Conservation (phyloP, 1,140 invertebrate species). For the Neodiprion fabricii region DNA sequence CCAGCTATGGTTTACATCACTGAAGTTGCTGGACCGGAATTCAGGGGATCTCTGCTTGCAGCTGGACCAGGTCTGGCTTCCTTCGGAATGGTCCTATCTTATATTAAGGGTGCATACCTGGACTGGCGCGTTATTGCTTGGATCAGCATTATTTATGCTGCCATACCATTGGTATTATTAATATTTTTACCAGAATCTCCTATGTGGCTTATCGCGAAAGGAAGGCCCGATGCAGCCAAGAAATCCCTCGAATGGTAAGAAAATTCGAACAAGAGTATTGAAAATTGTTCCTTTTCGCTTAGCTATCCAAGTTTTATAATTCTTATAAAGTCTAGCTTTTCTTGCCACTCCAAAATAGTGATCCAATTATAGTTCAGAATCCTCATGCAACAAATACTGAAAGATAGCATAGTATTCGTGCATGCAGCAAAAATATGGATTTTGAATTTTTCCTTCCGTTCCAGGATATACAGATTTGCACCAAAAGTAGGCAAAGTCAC, state of each 20-base stretch:
- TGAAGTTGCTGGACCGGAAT: constrained; percentile 66
- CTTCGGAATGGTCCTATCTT: constrained; percentile 65
- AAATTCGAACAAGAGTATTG: neutral
- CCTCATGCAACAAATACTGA: no score
- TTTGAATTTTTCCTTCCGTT: constrained; percentile 28
- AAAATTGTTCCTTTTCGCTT: neutral
- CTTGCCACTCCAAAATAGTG: no score
- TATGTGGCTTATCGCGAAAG: constrained; percentile 66
- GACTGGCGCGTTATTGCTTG: constrained; percentile 67
- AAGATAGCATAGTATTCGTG: no score
- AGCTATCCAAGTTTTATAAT: neutral
- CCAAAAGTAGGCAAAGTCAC: constrained; percentile 34
- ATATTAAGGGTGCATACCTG: constrained; percentile 66
- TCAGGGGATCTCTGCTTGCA: constrained; percentile 65
- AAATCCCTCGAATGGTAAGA: constrained; percentile 59
- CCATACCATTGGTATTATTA: constrained; percentile 63
- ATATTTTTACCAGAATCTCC: constrained; percentile 75
- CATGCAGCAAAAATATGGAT: neutral
- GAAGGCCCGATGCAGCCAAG: constrained; percentile 62
- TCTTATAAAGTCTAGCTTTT: no score
- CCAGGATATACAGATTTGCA: constrained; percentile 44
- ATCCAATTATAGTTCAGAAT: no score
- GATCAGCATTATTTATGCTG: constrained; percentile 61
- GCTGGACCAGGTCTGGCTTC: constrained; percentile 63
- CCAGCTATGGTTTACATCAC: constrained; percentile 71